Evolutionary conservation across 2,113 vertebrate genomes (phyloP), one percentile per base, ranked within the genome.

Genomic region (Calyptomena viridis): DNA sequence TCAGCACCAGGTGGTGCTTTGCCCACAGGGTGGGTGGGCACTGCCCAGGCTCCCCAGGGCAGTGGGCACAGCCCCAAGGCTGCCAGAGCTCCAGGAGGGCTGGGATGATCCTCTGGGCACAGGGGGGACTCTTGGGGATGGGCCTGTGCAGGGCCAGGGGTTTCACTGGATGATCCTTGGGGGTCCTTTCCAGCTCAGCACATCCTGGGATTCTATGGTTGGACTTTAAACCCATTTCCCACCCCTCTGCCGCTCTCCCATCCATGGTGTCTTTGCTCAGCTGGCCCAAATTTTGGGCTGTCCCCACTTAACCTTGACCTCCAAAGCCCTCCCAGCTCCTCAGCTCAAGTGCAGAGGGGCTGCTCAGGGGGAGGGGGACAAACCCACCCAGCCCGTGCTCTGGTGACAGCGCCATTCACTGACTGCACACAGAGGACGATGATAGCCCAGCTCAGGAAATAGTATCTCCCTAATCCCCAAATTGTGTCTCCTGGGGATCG

Each of bases 401-500:
- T 21, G 39, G 52, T 35, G 81, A 14, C 63, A 37, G 37, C 56
- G 64, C 18, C 28, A 16, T 59, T 67, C 72, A 53, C 20, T 47
- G 49, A 39, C 8, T 1, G 66, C 67, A 33, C 56, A 22, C 17
- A 44, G 46, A 19, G 17, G 39, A 63, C 56, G 62, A 67, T 23
- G 93, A 58, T 18, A 56, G 67, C 58, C 67, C 67, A 11, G 20
- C 56, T 89, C 47, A 21, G 80, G 81, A 63, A 86, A 80, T 63
- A 44, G 1, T 30, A 67, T 76, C 91, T 49, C 37, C 16, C 19
- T 94, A 89, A 94, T 84, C 91, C 88, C 47, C 76, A 83, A 55
- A 96, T 94, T 83, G 76, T 39, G 50, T 80, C 90, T 87, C 93
- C 88, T 46, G 81, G 81, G 95, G 88, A 91, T 87, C 6, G 28